Base-by-base conservation (phyloP, 2,888 invertebrate species). In the Cephalotes varians region DNA sequence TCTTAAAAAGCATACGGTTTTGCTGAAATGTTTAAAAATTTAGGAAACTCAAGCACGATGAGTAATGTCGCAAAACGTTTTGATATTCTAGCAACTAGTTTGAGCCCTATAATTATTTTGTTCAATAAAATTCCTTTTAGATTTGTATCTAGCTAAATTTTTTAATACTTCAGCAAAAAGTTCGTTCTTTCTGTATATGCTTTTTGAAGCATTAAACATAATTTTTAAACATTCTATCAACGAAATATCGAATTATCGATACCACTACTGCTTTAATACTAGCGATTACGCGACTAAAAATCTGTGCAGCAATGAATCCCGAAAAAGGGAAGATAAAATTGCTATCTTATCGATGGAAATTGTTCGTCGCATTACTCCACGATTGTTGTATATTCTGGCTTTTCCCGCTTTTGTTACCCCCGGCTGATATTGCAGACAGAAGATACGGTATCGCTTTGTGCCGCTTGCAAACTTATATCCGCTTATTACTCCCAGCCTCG, bases 351-450 rank as follows among this genome's bases (percentile, higher is more conserved):
- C 71, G 71, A 71, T 79, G 56, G 25, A 79, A 79, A 79, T 71
- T 79, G 71, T 79, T 44, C 34, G 34, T 34, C 40, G 18, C 31
- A 44, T 71, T 71, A 44, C 54, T 10, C 31, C 15, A 28, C 21
- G 31, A 64, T 69, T 49, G 49, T 25, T 49, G n/a, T 65, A 65
- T 76, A 65, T 76, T 69, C 44, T 18, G 44, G 69, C 56, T 79
- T 77, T 77, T 67, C 67, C 54, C 54, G 76, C 77, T 77, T 79
- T 79, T 79, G 71, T 79, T 79, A 79, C 18, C 44, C 37, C 15
- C 60, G 65, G 67, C 60, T 62, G 84, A 62, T 74, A 69, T 73
- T 25, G 60, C 81, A 81, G 84, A 84, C 67, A 69, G 84, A 73
- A 69, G 73, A 54, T 72, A 72, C 62, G 81, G 34, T 69, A 81